Evolutionary conservation across 2,797 vertebrate species (phyloP).

Genomic region (Threskiornis aethiopicus): DNA sequence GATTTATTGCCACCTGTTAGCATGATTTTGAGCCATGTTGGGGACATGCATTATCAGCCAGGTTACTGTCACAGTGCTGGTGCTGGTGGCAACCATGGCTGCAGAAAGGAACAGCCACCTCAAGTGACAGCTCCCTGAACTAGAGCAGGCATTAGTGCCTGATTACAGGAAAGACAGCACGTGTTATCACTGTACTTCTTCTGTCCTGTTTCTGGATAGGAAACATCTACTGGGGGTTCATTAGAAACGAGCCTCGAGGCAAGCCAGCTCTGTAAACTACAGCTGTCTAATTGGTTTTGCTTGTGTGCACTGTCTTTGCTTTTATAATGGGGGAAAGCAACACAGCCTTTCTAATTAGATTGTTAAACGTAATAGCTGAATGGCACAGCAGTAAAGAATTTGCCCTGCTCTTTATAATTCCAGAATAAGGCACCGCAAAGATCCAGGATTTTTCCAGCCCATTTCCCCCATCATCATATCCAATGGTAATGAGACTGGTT

Average conservation of each 20-base stretch:
- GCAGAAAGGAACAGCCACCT: neutral
- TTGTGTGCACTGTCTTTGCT: slow-evolving; percentile 75
- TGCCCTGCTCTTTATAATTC: slow-evolving; percentile 76
- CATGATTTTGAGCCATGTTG: neutral
- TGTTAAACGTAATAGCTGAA: slow-evolving; percentile 82
- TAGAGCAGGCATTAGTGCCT: neutral
- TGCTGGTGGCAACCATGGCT: neutral
- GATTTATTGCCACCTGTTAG: slow-evolving; percentile 76
- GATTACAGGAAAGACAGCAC: neutral
- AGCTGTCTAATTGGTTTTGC: slow-evolving; percentile 84
- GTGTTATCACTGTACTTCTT: neutral
- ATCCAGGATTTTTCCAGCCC: slow-evolving; percentile 78
- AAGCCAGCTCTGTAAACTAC: slow-evolving; percentile 74
- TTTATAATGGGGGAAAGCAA: slow-evolving; percentile 78
- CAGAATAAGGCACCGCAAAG: slow-evolving; percentile 74
- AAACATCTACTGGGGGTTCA: slow-evolving; percentile 72
- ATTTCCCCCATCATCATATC: slow-evolving; percentile 75
- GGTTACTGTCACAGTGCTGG: neutral
- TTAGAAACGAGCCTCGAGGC: slow-evolving; percentile 75
- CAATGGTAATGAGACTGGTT: slow-evolving; percentile 75
- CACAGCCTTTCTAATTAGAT: slow-evolving; percentile 82
- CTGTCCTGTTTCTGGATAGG: slow-evolving; percentile 67
- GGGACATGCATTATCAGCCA: neutral
- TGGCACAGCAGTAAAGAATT: slow-evolving; percentile 77
- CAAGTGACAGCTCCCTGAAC: neutral